Evolutionary conservation across 2,797 vertebrate genomes (phyloP).

Genomic region (Karalla daura): DNA sequence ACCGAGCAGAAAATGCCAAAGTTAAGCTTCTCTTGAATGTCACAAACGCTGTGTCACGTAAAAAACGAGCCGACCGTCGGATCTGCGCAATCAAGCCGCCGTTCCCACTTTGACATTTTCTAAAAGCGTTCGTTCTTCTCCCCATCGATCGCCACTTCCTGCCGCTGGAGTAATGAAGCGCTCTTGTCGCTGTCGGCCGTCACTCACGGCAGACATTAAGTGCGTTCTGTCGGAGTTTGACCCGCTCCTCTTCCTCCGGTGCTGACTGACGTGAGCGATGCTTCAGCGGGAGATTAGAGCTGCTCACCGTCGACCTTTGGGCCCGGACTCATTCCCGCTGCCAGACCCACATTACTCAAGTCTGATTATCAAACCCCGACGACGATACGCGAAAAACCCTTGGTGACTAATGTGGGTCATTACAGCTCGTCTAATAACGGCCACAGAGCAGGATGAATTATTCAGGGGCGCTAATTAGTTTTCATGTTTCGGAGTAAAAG

Average conservation of each 20-base stretch:
- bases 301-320: slow-evolving; percentile 51
- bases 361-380: slow-evolving; percentile 45
- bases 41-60: too few species aligned
- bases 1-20: not conserved
- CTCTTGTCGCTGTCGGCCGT: not conserved
- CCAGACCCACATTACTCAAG: slow-evolving; percentile 40
- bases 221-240: too few species aligned
- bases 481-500: not conserved
- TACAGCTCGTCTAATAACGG: slow-evolving; percentile 63
- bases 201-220: too few species aligned
- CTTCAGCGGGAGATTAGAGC: slow-evolving; percentile 43
- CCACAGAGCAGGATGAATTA: slow-evolving; percentile 65
- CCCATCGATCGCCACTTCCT: slow-evolving; percentile 26
- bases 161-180: not conserved
- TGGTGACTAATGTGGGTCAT: slow-evolving; percentile 73
- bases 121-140: slow-evolving; percentile 1
- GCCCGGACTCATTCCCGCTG: slow-evolving; percentile 32
- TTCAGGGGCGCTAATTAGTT: slow-evolving; percentile 66
- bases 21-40: slow-evolving; percentile 1
- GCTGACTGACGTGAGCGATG: slow-evolving; percentile 1
- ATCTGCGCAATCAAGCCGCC: not conserved
- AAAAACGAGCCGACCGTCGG: too few species aligned
- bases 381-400: slow-evolving; percentile 34
- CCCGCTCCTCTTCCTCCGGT: not conserved
- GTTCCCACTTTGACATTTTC: slow-evolving; percentile 16